Conservation (phyloP, 2,797 vertebrate genomes). For the Poeciliopsis presidionis region DNA sequence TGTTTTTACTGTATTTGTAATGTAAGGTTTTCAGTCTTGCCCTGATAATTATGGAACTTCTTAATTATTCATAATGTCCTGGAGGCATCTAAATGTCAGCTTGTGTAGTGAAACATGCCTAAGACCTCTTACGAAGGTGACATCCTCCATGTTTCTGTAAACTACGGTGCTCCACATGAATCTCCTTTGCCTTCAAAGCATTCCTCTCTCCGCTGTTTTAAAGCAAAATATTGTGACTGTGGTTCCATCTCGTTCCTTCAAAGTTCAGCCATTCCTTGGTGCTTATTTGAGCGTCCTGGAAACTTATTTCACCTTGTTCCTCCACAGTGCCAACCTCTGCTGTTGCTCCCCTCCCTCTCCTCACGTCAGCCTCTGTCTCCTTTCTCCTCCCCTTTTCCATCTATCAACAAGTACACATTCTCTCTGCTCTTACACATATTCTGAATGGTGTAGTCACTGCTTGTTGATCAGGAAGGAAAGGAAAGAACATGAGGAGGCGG, state of each 20-base stretch:
- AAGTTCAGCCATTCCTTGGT: constrained; percentile 58
- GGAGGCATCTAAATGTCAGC: background rate
- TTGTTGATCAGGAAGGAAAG: constrained; percentile 77
- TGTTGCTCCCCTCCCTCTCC: constrained; percentile 22
- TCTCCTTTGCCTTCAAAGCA: constrained; percentile 46
- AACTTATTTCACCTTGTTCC: constrained; percentile 63
- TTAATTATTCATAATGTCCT: background rate
- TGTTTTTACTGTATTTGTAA: background rate
- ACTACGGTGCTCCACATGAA: constrained; percentile 16
- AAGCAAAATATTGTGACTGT: constrained; percentile 31
- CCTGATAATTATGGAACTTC: background rate
- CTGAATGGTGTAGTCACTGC: constrained; percentile 82
- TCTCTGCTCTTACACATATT: constrained; percentile 72
- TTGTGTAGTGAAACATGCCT: background rate
- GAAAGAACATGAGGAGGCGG: constrained; percentile 63
- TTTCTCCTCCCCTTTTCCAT: constrained; percentile 73
- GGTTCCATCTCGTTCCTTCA: constrained; percentile 26
- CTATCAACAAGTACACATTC: constrained; percentile 71
- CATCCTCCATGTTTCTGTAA: constrained; percentile 28
- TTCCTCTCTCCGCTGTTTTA: constrained; percentile 45
- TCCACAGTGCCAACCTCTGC: constrained; percentile 60
- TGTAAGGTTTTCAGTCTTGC: background rate
- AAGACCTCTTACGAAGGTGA: constrained; percentile 20
- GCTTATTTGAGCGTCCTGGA: constrained; percentile 45
- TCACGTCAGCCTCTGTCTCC: constrained; percentile 32